A percentile compares a stretch with the other conserved stretches of the same genome.
phyloP scores from a whole-genome alignment of 2,113 vertebrate genomes.

The Dolichotis patagonum region DNA sequence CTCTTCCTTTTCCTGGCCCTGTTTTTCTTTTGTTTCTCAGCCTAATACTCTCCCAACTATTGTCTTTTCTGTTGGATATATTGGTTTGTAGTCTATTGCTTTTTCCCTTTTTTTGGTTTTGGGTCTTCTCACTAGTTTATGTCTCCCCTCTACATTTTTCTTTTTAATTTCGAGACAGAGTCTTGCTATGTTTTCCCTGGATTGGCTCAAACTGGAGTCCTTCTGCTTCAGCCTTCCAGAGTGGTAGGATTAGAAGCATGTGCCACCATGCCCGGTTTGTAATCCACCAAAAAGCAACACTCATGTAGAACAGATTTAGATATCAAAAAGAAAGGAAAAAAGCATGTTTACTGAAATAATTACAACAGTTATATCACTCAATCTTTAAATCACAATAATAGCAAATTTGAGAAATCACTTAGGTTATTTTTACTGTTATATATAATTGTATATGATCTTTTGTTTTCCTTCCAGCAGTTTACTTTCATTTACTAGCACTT shows the following conservation, averaged over 20 bases:
- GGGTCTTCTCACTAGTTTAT: background rate
- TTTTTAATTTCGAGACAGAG: background rate
- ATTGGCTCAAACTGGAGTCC: background rate
- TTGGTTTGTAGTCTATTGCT: background rate
- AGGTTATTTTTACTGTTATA: background rate
- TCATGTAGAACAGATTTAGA: background rate
- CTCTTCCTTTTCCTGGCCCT: background rate
- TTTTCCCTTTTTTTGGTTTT: background rate
- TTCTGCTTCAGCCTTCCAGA: background rate
- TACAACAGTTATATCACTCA: background rate
- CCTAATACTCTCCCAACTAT: background rate
- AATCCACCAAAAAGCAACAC: background rate
- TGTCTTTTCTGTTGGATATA: background rate
- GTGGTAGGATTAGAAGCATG: background rate
- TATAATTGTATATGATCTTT: background rate
- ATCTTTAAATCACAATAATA: background rate
- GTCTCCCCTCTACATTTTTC: background rate
- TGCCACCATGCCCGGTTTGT: background rate
- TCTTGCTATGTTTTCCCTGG: background rate
- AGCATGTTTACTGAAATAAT: background rate
- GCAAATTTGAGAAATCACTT: constrained; percentile 1
- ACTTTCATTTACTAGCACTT: background rate
- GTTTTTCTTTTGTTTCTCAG: background rate
- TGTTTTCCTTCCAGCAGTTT: background rate
- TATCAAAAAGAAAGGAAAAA: background rate